These are phyloP conservation scores for Indicator maculatus DNA, from an alignment of 2,113 vertebrate genomes.

Conservation along the genomic window DNA sequence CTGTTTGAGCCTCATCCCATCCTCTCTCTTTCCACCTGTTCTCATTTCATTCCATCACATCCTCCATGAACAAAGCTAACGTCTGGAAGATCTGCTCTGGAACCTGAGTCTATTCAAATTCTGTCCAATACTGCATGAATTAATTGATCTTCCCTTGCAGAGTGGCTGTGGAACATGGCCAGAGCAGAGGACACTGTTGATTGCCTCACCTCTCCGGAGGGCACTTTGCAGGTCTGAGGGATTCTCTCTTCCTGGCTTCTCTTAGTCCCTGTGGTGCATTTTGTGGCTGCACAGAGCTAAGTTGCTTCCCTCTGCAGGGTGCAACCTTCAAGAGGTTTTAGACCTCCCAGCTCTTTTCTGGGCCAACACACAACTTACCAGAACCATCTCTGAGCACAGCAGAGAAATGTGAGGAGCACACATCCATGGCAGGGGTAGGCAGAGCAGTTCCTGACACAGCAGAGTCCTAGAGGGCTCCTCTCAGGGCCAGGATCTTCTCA, in stretches of 20 bases:
- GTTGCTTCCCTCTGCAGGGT: conserved; percentile 41
- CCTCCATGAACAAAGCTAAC: background rate
- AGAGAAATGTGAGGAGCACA: background rate
- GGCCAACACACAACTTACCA: background rate
- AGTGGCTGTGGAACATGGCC: background rate
- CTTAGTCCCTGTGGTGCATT: background rate
- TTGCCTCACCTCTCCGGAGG: background rate
- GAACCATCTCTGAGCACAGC: background rate
- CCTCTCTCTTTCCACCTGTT: background rate
- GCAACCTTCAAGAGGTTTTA: background rate
- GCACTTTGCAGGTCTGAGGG: background rate
- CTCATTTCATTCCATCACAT: background rate
- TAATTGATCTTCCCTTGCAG: background rate
- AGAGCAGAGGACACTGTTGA: background rate
- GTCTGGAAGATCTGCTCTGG: background rate
- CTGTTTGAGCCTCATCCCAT: background rate
- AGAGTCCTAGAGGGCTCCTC: background rate
- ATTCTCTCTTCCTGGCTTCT: conserved; percentile 13
- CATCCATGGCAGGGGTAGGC: background rate
- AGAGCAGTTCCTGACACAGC: background rate
- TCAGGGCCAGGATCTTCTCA: background rate
- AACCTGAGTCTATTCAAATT: background rate
- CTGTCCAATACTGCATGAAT: background rate
- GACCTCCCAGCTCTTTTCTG: background rate
- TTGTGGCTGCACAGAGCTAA: background rate